Evolutionary conservation across 92 coral and sea anemone genomes (phyloP).

Genomic region (Virgularia gustaviana): DNA sequence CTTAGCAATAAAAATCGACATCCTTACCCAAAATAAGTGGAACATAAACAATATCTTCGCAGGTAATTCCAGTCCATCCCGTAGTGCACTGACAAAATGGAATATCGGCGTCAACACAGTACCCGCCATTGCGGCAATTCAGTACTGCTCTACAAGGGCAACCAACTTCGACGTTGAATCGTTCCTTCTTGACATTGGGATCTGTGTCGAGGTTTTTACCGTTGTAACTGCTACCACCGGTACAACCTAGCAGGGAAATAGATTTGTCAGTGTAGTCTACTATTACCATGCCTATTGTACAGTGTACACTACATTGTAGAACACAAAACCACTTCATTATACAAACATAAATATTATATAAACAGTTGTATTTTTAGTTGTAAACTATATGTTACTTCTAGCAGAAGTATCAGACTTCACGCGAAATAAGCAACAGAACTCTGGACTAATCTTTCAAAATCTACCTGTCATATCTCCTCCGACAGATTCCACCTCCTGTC

Average conservation of each 20-base stretch:
- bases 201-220: conserved; percentile 67
- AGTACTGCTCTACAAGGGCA: conserved; percentile 74
- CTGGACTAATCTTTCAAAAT: too few relatives aligned
- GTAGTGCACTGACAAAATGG: conserved; percentile 21
- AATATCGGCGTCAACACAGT: conserved; percentile 11
- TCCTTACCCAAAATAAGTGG: conserved; percentile 31
- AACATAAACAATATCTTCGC: conserved; percentile 23
- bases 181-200: conserved; percentile 53
- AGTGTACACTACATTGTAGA: not conserved
- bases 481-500: conserved; percentile 6
- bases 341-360: too few relatives aligned
- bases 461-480: conserved; percentile 31
- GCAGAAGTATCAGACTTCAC: too few relatives aligned
- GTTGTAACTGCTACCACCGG: conserved; percentile 71
- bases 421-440: too few relatives aligned
- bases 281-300: not conserved
- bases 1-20: too few relatives aligned
- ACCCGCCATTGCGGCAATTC: conserved; percentile 27
- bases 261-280: not conserved
- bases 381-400: too few relatives aligned
- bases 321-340: too few relatives aligned
- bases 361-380: too few relatives aligned
- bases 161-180: conserved; percentile 74
- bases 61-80: conserved; percentile 26
- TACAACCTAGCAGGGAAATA: conserved; percentile 60